Conservation (phyloP, 2,113 vertebrate genomes). For the Microcebus murinus region DNA sequence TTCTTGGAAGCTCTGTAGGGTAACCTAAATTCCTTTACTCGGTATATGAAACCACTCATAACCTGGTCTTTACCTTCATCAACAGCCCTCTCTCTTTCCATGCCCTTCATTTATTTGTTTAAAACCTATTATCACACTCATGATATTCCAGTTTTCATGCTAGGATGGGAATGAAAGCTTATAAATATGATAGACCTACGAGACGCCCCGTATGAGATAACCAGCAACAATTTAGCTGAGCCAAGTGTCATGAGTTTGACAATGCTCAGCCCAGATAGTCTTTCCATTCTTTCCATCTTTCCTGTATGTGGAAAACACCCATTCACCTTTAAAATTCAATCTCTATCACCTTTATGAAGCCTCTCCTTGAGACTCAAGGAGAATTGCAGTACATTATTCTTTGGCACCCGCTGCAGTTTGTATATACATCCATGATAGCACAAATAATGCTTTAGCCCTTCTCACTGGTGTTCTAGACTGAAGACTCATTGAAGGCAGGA, state of each 20-base stretch:
- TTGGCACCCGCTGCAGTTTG: neutral
- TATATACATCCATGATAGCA: neutral
- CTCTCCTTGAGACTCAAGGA: neutral
- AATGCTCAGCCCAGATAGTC: neutral
- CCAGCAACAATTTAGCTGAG: neutral
- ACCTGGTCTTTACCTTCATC: neutral
- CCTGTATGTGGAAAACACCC: neutral
- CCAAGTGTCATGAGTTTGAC: neutral
- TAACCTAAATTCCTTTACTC: neutral
- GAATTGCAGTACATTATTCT: neutral
- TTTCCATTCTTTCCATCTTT: neutral
- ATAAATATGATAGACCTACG: neutral
- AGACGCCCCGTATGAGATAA: neutral
- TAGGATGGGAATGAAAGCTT: neutral
- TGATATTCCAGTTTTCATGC: neutral
- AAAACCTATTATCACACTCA: neutral
- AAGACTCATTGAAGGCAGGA: neutral
- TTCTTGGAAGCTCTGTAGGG: neutral
- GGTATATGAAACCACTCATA: neutral
- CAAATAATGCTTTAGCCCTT: neutral
- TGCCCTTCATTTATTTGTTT: neutral
- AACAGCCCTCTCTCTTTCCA: neutral
- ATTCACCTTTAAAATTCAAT: neutral
- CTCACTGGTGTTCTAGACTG: neutral
- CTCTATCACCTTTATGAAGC: neutral